A percentile compares a stretch with the other conserved stretches of the same genome.
Evolutionary conservation across 2,797 vertebrate genomes (phyloP).

Genomic region (Malurus splendens): DNA sequence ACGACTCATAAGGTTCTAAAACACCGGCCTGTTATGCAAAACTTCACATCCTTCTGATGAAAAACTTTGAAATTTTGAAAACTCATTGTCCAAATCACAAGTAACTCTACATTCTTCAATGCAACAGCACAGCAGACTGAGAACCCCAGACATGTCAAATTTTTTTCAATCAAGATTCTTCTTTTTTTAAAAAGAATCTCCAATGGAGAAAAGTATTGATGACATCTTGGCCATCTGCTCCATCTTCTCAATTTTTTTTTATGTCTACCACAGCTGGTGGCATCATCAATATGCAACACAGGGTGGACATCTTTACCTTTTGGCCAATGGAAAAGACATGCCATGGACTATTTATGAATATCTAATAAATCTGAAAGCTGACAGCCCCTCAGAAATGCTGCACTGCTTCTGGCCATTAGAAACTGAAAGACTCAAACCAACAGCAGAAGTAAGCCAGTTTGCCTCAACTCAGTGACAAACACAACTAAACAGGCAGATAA

Average conservation of each 20-base stretch:
- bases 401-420: neutral
- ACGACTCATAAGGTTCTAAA: neutral
- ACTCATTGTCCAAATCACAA: neutral
- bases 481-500: neutral
- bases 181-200: neutral
- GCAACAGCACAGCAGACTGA: neutral
- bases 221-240: neutral
- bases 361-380: neutral
- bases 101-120: neutral
- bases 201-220: neutral
- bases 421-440: neutral
- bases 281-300: neutral
- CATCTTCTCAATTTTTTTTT: neutral
- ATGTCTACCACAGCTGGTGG: neutral
- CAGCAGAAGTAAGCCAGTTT: neutral
- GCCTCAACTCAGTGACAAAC: neutral
- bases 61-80: neutral
- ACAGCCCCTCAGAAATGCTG: neutral
- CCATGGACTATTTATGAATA: neutral
- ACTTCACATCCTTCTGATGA: neutral
- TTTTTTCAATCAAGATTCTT: neutral
- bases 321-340: neutral
- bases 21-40: rapidly evolving
- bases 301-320: neutral
- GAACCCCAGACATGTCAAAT: neutral